Evolutionary conservation across 1,140 invertebrate genomes (phyloP).

Genomic region (Coptotermes formosanus): DNA sequence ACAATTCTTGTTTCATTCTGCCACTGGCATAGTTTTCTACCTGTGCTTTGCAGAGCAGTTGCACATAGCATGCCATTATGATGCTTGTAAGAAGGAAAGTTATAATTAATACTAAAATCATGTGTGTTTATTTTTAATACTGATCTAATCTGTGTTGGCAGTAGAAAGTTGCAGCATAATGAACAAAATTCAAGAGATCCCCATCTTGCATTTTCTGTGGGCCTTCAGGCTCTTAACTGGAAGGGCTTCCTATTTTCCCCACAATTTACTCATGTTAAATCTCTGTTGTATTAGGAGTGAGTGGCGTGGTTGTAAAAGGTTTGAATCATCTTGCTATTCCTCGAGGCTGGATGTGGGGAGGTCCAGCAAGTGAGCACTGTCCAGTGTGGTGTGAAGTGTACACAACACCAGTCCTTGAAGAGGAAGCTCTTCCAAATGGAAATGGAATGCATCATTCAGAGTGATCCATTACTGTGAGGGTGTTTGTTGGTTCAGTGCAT

Average conservation of each 20-base stretch:
- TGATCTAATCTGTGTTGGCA: too few species aligned
- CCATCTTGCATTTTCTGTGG: neutral
- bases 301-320: constrained; percentile 64
- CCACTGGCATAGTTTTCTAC: too few species aligned
- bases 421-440: constrained; percentile 22
- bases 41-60: too few species aligned
- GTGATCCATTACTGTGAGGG: neutral
- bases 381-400: constrained; percentile 66
- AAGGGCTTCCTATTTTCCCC: neutral
- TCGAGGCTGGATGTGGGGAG: constrained; percentile 77
- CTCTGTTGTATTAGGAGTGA: constrained; percentile 49
- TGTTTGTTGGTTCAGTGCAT: neutral
- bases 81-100: too few species aligned
- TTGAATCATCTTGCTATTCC: constrained; percentile 76
- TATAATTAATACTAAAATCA: too few species aligned
- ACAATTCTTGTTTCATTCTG: too few species aligned
- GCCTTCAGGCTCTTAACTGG: neutral
- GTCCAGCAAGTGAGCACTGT: constrained; percentile 67
- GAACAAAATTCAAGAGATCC: neutral
- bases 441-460: constrained; percentile 14
- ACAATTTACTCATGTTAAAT: neutral
- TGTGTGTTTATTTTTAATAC: too few species aligned
- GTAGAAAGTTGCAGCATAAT: too few species aligned
- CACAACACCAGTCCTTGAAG: constrained; percentile 25
- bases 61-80: too few species aligned